These are phyloP conservation scores for Polyploca ridens DNA, from an alignment of 2,888 invertebrate species.

Conservation along the genomic window DNA sequence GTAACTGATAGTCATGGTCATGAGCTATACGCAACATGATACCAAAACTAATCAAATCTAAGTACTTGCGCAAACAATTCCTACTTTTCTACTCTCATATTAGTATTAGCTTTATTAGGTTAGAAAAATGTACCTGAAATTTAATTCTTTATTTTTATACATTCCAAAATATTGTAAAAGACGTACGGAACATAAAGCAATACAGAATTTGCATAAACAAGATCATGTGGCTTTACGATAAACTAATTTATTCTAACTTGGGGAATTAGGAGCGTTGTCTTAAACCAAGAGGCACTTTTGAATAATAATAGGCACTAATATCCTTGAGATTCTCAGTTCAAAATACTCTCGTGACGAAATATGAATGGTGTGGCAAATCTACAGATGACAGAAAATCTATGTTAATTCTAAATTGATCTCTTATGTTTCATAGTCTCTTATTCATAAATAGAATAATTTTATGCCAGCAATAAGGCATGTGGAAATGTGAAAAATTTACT, in stretches of 20 bases:
- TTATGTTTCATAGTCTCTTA: no score
- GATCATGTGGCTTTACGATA: not conserved
- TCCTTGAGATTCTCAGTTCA: not conserved
- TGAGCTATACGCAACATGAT: not conserved
- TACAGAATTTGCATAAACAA: not conserved
- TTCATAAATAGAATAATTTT: no score
- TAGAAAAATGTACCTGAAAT: no score
- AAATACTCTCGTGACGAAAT: not conserved
- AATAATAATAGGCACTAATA: not conserved
- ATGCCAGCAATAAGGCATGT: no score
- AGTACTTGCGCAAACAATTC: not conserved
- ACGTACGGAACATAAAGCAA: not conserved
- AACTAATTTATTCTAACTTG: constrained; percentile 2
- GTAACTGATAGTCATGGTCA: not conserved
- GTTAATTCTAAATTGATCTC: no score
- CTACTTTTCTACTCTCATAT: not conserved
- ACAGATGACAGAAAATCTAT: no score
- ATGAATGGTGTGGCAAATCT: no score
- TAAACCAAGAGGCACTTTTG: not conserved
- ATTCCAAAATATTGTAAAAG: not conserved
- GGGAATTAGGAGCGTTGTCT: not conserved
- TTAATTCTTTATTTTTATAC: not conserved
- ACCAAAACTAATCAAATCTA: not conserved
- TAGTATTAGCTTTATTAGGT: no score
- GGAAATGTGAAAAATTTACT: no score